phyloP scores from a whole-genome alignment of 92 coral and sea anemone species.

The Montipora capitata region DNA sequence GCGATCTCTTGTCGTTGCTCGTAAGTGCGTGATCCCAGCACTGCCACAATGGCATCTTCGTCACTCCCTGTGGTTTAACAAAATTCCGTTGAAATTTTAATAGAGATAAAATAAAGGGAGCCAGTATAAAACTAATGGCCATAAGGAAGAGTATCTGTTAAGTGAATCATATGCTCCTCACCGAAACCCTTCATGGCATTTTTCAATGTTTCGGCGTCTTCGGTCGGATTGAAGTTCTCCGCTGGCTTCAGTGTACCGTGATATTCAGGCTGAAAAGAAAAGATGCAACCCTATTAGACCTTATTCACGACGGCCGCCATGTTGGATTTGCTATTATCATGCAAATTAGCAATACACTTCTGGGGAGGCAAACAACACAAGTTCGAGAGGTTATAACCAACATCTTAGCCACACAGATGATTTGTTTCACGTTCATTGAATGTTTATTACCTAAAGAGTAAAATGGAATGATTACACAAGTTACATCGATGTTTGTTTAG shows the following conservation, averaged over 20 bases:
- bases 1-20: slow-evolving; percentile 87
- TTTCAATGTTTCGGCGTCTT: slow-evolving; percentile 81
- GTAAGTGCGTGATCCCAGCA: slow-evolving; percentile 70
- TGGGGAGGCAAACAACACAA: too few relatives aligned
- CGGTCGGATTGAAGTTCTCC: slow-evolving; percentile 76
- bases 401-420: too few relatives aligned
- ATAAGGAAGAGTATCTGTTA: background rate
- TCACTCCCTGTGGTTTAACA: slow-evolving; percentile 77
- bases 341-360: too few relatives aligned
- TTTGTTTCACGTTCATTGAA: too few relatives aligned
- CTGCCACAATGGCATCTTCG: slow-evolving; percentile 80
- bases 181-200: slow-evolving; percentile 96
- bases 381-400: too few relatives aligned
- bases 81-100: background rate
- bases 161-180: slow-evolving; percentile 24
- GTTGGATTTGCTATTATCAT: too few relatives aligned
- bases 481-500: too few relatives aligned
- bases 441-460: too few relatives aligned
- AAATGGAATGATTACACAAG: too few relatives aligned
- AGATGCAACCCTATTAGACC: background rate
- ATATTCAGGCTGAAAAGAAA: slow-evolving; percentile 58
- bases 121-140: background rate
- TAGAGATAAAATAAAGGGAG: too few relatives aligned
- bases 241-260: slow-evolving; percentile 86
- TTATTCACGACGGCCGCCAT: background rate